Evolutionary conservation across 2,113 vertebrate species (phyloP), one percentile per base, ranked within the genome.

Genomic region (Fukomys damarensis): DNA sequence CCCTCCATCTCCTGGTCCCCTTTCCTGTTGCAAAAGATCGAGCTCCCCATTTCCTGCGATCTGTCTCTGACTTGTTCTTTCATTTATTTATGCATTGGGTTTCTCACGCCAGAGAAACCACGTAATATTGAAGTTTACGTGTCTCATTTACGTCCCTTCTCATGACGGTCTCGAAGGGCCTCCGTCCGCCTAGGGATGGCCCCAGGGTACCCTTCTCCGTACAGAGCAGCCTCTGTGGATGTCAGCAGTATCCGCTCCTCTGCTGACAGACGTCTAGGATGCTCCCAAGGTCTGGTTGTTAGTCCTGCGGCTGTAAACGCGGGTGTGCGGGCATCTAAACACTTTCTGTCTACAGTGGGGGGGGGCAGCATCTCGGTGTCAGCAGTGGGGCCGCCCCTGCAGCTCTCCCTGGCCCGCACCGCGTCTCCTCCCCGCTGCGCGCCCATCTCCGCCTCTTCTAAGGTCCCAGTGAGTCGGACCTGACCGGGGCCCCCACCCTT

Each of bases 151-250:
- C 5, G 41, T 26, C 38, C 4, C 70, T 72, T 43, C 26, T 5
- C 24, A 1, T 28, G 12, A 28, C 2, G 70, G 38, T 43, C 38
- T 43, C 70, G 14, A 74, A 38, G 70, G 43, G 70, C 70, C 0
- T 72, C 10, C 11, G 5, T 43, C 3, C 43, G 17, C 41, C 70
- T 74, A 43, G 38, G 13, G 2, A 26, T 26, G 38, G 43, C 41
- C 28, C 38, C 3, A 41, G 41, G 1, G 11, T 28, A 10, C 2
- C 11, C 38, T 13, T 13, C 22, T 26, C 14, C 1, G 14, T 13
- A 13, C 41, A 26, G 70, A 26, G 41, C 6, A 13, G 22, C 9
- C 46, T 49, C 46, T 9, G 46, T 49, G 46, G 46, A 49, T 9
- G 5, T 49, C 46, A 49, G 9, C 46, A 49, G 46, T 49, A 74